These are phyloP conservation scores for Celastrina argiolus DNA, from an alignment of 2,888 invertebrate genomes.

Conservation along the genomic window DNA sequence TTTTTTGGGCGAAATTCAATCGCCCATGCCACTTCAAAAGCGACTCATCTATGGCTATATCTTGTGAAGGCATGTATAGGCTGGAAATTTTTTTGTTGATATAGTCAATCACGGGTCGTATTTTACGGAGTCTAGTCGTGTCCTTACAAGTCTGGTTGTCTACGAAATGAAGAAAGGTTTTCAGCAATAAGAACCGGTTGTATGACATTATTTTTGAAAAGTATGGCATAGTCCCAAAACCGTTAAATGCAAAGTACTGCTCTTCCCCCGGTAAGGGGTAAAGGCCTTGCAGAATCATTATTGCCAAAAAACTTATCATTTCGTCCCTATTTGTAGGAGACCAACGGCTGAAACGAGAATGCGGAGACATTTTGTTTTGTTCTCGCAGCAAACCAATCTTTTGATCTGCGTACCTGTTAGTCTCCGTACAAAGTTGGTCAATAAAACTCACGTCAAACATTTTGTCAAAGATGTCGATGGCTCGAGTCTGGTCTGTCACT, in stretches of 20 bases:
- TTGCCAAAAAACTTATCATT: constrained; percentile 33
- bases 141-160: constrained; percentile 24
- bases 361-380: constrained; percentile 24
- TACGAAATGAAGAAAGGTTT: no score
- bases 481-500: constrained; percentile 21
- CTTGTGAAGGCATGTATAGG: constrained; percentile 30
- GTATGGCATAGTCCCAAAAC: constrained; percentile 35
- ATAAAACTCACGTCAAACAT: constrained; percentile 34
- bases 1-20: constrained; percentile 29
- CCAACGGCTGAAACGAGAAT: constrained; percentile 27
- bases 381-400: constrained; percentile 25
- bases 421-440: no score
- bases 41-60: constrained; percentile 27
- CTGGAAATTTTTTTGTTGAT: constrained; percentile 35
- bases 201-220: constrained; percentile 36
- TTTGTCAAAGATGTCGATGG: constrained; percentile 31
- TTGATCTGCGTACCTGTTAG: constrained; percentile 25
- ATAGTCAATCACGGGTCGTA: constrained; percentile 33
- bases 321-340: constrained; percentile 31
- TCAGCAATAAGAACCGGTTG: constrained; percentile 34
- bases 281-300: constrained; percentile 33
- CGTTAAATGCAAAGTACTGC: constrained; percentile 34
- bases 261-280: constrained; percentile 35
- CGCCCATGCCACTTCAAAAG: constrained; percentile 30
- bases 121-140: constrained; percentile 32